Conservation (phyloP, 53 echinoderm and acorn worm genomes). For the Echinarachnius parma region DNA sequence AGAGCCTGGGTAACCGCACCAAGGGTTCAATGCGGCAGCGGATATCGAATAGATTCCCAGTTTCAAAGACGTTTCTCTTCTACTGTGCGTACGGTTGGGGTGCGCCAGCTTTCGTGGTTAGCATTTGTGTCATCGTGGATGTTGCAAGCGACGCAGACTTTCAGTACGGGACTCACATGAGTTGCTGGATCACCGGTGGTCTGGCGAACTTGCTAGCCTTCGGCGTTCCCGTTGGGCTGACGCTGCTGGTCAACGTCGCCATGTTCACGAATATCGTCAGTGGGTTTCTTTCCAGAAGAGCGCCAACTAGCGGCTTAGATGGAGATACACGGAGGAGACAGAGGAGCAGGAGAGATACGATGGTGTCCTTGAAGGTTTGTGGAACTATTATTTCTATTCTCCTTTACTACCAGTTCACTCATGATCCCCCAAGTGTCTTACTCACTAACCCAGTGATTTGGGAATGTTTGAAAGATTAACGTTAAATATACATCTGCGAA, state of each 20-base stretch:
- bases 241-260: conserved; percentile 50
- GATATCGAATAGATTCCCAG: not conserved
- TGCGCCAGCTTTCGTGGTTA: conserved; percentile 44
- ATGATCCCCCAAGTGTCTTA: too few species aligned
- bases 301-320: conserved; percentile 27
- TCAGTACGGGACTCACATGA: conserved; percentile 44
- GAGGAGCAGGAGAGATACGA: conserved; percentile 39
- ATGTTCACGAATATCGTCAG: conserved; percentile 58
- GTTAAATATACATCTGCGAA: too few species aligned
- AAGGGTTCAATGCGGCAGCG: conserved; percentile 42
- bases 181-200: conserved; percentile 45
- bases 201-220: conserved; percentile 37
- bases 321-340: conserved; percentile 32
- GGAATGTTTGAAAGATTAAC: too few species aligned
- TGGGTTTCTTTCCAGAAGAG: conserved; percentile 54
- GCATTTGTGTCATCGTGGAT: conserved; percentile 32
- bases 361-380: conserved; percentile 63
- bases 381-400: too few species aligned
- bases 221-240: conserved; percentile 48
- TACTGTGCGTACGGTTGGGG: conserved; percentile 72
- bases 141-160: conserved; percentile 10
- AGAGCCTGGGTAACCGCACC: conserved; percentile 54
- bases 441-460: too few species aligned
- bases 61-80: conserved; percentile 48
- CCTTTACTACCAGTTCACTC: too few species aligned